These are phyloP conservation scores for Epinephelus lanceolatus DNA, from an alignment of 2,113 vertebrate species.

Conservation along the genomic window DNA sequence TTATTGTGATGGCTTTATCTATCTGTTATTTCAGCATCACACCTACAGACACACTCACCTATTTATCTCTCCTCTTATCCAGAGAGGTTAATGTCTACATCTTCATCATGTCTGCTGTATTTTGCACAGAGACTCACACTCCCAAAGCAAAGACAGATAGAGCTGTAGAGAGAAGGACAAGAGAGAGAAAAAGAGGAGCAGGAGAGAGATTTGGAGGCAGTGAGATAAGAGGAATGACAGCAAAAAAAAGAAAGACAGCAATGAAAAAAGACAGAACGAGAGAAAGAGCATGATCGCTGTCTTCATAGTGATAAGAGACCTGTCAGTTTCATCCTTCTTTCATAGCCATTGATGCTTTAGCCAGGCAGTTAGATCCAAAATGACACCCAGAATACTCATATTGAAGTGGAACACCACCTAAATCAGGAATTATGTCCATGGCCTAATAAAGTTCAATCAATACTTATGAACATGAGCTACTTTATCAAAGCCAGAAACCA, in stretches of 20 bases:
- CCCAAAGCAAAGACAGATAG: constrained; percentile 41
- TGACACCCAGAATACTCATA: not conserved
- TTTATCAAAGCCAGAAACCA: too few species aligned
- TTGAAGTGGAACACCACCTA: not conserved
- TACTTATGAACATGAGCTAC: too few species aligned
- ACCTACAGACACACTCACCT: constrained; percentile 26
- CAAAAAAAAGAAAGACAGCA: constrained; percentile 1
- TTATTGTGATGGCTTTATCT: constrained; percentile 55
- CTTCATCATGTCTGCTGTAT: constrained; percentile 54
- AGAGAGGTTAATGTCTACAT: constrained; percentile 57
- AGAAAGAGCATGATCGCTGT: constrained; percentile 19
- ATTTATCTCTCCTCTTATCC: constrained; percentile 60
- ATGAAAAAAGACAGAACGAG: not conserved
- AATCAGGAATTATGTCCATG: too few species aligned
- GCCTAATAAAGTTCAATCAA: too few species aligned
- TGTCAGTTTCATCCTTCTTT: not conserved
- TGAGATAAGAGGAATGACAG: constrained; percentile 44
- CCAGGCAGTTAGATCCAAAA: not conserved
- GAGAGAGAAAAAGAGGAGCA: constrained; percentile 9
- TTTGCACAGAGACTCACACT: constrained; percentile 14
- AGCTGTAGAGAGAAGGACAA: constrained; percentile 27
- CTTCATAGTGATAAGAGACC: constrained; percentile 25
- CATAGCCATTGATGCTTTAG: not conserved
- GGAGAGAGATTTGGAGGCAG: constrained; percentile 19
- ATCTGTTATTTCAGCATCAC: constrained; percentile 50